A percentile compares a stretch with the other conserved stretches of the same genome.
phyloP scores from a whole-genome alignment of 64 coral and sea anemone species.

The Trachythela sp. region DNA sequence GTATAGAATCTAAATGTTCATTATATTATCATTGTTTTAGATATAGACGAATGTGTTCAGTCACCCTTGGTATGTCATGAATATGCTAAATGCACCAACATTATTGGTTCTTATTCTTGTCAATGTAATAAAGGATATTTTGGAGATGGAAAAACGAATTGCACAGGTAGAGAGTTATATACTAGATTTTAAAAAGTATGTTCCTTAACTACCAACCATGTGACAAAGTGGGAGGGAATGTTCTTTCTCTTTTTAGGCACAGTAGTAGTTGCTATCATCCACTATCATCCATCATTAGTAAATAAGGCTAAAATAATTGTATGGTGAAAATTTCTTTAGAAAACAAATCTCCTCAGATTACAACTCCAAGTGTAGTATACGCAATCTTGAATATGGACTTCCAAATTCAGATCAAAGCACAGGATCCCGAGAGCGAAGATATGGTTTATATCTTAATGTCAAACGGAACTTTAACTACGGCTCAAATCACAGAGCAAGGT shows the following conservation, averaged over 20 bases:
- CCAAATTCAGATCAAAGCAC: background rate
- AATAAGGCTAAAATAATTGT: background rate
- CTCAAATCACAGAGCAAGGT: background rate
- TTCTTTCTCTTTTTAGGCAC: background rate
- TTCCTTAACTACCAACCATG: too few relatives aligned
- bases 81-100: conserved; percentile 11
- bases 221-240: too few relatives aligned
- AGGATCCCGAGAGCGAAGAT: background rate
- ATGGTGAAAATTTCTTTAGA: background rate
- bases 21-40: background rate
- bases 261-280: too few relatives aligned
- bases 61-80: background rate
- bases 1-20: too few relatives aligned
- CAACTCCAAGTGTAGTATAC: background rate
- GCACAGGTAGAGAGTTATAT: background rate
- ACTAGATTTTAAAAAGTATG: background rate
- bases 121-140: conserved; percentile 10
- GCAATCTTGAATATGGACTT: background rate
- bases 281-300: too few relatives aligned
- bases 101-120: conserved; percentile 26
- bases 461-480: background rate
- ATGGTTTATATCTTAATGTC: background rate
- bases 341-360: background rate
- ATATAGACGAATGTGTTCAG: conserved; percentile 38
- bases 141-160: background rate